Percentiles rank a stretch among this genome's conserved stretches.
phyloP scores from a whole-genome alignment of 2,797 vertebrate species.

The Adrianichthys oophorus region DNA sequence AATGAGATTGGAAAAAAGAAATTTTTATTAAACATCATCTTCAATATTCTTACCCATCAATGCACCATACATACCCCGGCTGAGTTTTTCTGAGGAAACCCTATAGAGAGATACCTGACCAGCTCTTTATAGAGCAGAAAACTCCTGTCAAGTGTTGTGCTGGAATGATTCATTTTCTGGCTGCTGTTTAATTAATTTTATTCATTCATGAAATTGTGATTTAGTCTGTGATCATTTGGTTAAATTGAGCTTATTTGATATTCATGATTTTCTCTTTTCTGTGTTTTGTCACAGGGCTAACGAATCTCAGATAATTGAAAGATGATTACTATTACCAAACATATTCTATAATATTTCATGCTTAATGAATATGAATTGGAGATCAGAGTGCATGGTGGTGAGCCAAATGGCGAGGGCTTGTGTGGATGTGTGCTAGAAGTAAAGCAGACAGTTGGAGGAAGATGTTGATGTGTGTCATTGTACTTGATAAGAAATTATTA shows the following conservation, averaged over 20 bases:
- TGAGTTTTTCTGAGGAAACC: conserved; percentile 28
- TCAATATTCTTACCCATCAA: conserved; percentile 29
- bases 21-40: conserved; percentile 28
- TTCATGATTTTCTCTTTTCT: conserved; percentile 77
- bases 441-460: conserved; percentile 15
- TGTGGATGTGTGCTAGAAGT: conserved; percentile 25
- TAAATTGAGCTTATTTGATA: conserved; percentile 79
- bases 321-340: conserved; percentile 77
- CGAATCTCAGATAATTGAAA: conserved; percentile 80
- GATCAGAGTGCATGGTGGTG: conserved; percentile 49
- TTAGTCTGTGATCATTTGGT: conserved; percentile 77
- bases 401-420: conserved; percentile 23
- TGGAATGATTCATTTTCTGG: conserved; percentile 66
- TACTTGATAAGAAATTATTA: conserved; percentile 59
- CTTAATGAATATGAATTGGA: conserved; percentile 77
- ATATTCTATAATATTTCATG: conserved; percentile 75
- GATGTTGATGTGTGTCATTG: conserved; percentile 9
- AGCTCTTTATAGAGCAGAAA: conserved; percentile 55
- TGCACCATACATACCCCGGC: conserved; percentile 10
- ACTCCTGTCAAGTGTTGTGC: conserved; percentile 40
- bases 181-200: conserved; percentile 77
- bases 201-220: conserved; percentile 82
- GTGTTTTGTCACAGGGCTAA: conserved; percentile 72
- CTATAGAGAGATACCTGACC: conserved; percentile 52
- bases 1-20: conserved; percentile 12